phyloP scores from a whole-genome alignment of 2,888 invertebrate species.

The Timema podura region DNA sequence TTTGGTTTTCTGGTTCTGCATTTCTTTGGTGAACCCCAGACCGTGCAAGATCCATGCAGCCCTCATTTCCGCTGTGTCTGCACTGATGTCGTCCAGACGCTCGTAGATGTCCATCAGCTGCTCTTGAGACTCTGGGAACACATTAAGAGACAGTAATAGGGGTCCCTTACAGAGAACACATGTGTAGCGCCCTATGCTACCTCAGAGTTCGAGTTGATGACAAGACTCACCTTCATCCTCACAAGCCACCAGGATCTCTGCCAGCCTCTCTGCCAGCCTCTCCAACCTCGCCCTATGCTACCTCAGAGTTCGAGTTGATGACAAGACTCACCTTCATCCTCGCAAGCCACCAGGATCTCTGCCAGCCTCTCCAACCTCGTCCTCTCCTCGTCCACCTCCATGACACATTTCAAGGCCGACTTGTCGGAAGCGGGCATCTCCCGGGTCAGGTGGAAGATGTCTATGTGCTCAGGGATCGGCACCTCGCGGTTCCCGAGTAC shows the following conservation, averaged over 20 bases:
- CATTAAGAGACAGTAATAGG: neutral
- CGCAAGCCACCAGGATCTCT: conserved; percentile 80
- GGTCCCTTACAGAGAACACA: too few relatives aligned
- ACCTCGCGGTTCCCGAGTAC: conserved; percentile 91
- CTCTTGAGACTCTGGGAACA: conserved; percentile 74
- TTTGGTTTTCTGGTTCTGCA: conserved; percentile 63
- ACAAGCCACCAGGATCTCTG: conserved; percentile 81
- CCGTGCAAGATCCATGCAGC: conserved; percentile 95
- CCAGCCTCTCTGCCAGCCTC: too few relatives aligned
- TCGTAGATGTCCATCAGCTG: conserved; percentile 97
- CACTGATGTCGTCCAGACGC: conserved; percentile 92
- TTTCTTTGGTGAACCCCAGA: conserved; percentile 81
- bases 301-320: too few relatives aligned
- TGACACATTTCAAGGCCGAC: conserved; percentile 90
- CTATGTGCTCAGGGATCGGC: conserved; percentile 93
- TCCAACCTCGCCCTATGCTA: conserved; percentile 86
- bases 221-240: conserved; percentile 70
- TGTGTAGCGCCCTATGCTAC: too few relatives aligned
- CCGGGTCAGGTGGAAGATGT: conserved; percentile 93
- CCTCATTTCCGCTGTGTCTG: conserved; percentile 90
- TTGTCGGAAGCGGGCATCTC: conserved; percentile 99
- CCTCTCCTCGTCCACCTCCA: conserved; percentile 97
- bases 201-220: neutral
- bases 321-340: conserved; percentile 67
- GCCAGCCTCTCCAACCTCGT: conserved; percentile 86